Percentiles rank a stretch among this genome's conserved stretches.
Conservation (phyloP, 2,797 vertebrate species). For the Spatula versicolor region DNA sequence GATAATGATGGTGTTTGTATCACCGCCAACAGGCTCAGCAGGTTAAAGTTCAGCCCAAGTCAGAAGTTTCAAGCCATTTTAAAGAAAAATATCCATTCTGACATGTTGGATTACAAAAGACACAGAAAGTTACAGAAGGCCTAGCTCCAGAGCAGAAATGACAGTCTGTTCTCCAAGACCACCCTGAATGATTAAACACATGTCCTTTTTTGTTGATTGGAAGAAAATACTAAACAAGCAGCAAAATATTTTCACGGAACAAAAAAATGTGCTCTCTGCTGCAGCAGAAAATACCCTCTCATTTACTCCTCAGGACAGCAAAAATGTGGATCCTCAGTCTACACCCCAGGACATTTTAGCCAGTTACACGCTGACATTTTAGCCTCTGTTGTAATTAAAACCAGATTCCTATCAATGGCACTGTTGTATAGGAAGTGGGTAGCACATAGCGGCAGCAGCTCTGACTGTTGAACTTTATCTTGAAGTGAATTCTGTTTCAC, state of each 20-base stretch:
- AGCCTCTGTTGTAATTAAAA: not conserved
- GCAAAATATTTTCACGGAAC: not conserved
- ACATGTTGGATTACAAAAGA: not conserved
- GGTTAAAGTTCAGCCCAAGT: not conserved
- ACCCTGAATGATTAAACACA: not conserved
- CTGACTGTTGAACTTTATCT: not conserved
- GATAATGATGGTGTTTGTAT: not conserved
- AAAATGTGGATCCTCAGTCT: not conserved
- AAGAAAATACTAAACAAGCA: not conserved
- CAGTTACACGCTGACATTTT: not conserved
- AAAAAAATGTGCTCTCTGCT: not conserved
- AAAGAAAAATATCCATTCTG: not conserved
- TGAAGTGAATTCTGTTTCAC: not conserved
- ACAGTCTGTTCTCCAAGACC: not conserved
- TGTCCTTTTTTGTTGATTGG: not conserved
- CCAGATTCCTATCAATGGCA: not conserved
- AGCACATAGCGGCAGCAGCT: not conserved
- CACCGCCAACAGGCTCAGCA: not conserved
- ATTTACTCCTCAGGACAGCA: not conserved
- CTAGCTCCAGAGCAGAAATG: not conserved
- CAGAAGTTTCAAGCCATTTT: not conserved
- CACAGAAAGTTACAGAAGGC: not conserved
- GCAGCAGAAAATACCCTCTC: not conserved
- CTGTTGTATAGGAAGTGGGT: fast-evolving
- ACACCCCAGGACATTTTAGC: not conserved